A percentile compares a stretch with the other conserved stretches of the same genome.
Conservation (phyloP, 1,140 invertebrate genomes). For the Nebria ingens region DNA sequence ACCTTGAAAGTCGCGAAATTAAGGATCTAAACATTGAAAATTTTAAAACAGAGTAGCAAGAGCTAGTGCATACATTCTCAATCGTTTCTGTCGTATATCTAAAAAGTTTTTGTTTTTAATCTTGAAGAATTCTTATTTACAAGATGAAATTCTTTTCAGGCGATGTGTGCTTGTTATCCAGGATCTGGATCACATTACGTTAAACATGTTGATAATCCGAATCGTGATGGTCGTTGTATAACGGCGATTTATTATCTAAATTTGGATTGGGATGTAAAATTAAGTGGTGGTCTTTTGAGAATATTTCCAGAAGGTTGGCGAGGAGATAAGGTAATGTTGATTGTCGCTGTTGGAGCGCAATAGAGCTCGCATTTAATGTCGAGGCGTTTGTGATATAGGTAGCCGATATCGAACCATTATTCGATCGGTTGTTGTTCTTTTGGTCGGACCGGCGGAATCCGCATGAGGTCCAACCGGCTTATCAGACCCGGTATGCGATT, state of each 20-base stretch:
- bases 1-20: too few species aligned
- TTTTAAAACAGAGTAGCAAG: too few species aligned
- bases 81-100: too few species aligned
- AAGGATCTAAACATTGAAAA: too few species aligned
- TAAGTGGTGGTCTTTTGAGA: conserved; percentile 50
- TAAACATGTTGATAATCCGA: conserved; percentile 97
- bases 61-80: too few species aligned
- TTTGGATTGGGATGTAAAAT: conserved; percentile 76
- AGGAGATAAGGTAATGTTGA: conserved; percentile 42
- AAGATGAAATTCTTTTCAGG: conserved; percentile 44
- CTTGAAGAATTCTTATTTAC: neutral
- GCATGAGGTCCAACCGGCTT: conserved; percentile 90
- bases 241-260: conserved; percentile 96
- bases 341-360: too few species aligned
- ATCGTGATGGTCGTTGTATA: conserved; percentile 85
- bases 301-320: conserved; percentile 82
- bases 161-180: conserved; percentile 95
- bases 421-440: conserved; percentile 91
- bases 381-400: conserved; percentile 42
- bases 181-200: conserved; percentile 87
- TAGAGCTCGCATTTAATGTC: too few species aligned
- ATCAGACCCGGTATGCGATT: conserved; percentile 82
- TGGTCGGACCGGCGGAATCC: conserved; percentile 96
- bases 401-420: conserved; percentile 85
- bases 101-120: too few species aligned